Conservation (phyloP, 2,888 invertebrate species). For the Idaea biselata region DNA sequence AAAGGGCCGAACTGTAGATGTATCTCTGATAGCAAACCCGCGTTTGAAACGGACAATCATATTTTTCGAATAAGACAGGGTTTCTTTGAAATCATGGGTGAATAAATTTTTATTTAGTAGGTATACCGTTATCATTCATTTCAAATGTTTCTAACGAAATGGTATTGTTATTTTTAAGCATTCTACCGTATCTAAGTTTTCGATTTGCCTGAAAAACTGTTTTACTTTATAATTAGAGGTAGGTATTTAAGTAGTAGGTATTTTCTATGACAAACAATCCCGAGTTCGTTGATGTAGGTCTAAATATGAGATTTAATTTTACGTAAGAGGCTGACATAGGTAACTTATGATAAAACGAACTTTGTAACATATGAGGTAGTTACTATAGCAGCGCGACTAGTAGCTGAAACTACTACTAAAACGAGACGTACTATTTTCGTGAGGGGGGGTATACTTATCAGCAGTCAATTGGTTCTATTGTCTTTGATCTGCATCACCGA, state of each 20-base stretch:
- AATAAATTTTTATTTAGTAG: neutral
- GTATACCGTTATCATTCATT: neutral
- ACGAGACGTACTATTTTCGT: too few species aligned
- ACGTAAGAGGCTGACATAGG: neutral
- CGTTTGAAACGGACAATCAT: neutral
- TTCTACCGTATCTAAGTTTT: neutral
- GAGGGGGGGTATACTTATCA: too few species aligned
- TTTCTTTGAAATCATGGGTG: constrained; percentile 1
- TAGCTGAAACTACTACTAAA: neutral
- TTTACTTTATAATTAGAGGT: too few species aligned
- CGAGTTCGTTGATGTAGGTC: too few species aligned
- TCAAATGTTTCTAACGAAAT: neutral
- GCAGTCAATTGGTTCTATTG: too few species aligned
- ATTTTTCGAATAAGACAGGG: neutral
- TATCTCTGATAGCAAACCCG: neutral
- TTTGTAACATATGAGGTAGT: neutral
- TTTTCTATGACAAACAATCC: too few species aligned
- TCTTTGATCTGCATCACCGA: too few species aligned
- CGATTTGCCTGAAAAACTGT: neutral
- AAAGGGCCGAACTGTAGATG: neutral
- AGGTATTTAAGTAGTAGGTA: too few species aligned
- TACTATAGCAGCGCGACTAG: too few species aligned
- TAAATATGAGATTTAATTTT: too few species aligned
- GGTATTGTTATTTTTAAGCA: neutral
- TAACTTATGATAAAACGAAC: neutral